phyloP scores from a whole-genome alignment of 2,113 vertebrate genomes.

The Apteryx owenii region DNA sequence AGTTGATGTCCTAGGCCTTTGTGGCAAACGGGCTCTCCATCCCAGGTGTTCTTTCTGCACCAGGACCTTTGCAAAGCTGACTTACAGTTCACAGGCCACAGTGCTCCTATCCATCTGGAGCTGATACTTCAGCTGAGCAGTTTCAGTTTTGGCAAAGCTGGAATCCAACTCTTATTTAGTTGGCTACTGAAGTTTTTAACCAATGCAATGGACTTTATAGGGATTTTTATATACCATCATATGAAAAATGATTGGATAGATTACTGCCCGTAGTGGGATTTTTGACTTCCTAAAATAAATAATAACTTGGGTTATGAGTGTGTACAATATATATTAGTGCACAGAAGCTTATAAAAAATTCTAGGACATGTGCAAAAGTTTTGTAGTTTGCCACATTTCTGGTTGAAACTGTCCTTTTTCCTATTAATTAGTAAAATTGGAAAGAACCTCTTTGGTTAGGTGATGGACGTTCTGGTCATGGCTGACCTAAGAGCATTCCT shows the following conservation, averaged over 20 bases:
- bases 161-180: background rate
- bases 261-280: background rate
- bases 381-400: background rate
- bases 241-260: background rate
- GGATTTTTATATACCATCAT: background rate
- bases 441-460: background rate
- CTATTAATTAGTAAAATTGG: background rate
- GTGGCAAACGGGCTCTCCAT: background rate
- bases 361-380: background rate
- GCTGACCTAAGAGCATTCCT: background rate
- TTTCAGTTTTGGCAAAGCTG: background rate
- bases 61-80: background rate
- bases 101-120: background rate
- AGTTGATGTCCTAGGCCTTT: background rate
- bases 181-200: background rate
- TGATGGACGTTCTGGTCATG: background rate
- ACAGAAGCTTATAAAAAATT: background rate
- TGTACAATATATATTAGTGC: no score
- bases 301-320: background rate
- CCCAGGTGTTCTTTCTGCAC: background rate
- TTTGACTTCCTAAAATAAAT: background rate
- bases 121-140: background rate
- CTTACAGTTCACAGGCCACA: background rate
- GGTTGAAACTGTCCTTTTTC: background rate
- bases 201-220: background rate